phyloP scores from a whole-genome alignment of 2,113 vertebrate species.

The Orycteropus afer region DNA sequence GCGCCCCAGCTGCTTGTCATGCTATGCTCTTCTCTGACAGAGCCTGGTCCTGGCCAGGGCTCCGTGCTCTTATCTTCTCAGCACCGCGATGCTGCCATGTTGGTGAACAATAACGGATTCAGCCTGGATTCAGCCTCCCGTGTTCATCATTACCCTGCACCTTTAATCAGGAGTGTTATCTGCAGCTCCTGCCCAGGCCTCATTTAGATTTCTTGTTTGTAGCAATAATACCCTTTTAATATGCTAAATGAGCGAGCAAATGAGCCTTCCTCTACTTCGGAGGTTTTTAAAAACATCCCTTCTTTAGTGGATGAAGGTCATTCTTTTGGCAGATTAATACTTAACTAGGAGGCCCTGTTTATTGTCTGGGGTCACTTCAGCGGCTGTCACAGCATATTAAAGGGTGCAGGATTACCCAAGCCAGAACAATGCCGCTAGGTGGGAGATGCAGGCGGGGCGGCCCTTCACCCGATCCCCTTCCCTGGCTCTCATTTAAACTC shows the following conservation, averaged over 20 bases:
- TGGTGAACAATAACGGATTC: constrained; percentile 63
- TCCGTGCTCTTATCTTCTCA: accelerated
- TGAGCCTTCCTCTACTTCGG: constrained; percentile 72
- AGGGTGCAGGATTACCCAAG: neutral
- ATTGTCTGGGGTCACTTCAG: constrained; percentile 68
- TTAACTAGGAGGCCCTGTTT: constrained; percentile 48
- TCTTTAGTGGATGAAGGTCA: constrained; percentile 81
- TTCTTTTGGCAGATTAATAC: constrained; percentile 76
- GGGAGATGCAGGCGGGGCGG: constrained; percentile 19
- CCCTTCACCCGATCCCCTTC: accelerated
- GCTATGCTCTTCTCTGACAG: accelerated
- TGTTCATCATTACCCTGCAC: constrained; percentile 77
- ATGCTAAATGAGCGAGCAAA: constrained; percentile 84
- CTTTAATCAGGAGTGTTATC: constrained; percentile 82
- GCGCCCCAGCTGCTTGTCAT: accelerated
- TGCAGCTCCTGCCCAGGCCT: constrained; percentile 75
- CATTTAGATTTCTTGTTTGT: constrained; percentile 85
- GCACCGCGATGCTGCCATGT: constrained; percentile 58
- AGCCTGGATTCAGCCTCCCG: neutral
- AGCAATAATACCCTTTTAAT: constrained; percentile 86
- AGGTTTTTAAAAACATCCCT: constrained; percentile 77
- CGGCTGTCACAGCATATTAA: constrained; percentile 66
- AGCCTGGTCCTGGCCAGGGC: accelerated
- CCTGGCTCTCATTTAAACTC: constrained; percentile 69
- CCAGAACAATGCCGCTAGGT: neutral